phyloP scores from a whole-genome alignment of 2,888 invertebrate species.

The Dasysyrphus albostriatus region DNA sequence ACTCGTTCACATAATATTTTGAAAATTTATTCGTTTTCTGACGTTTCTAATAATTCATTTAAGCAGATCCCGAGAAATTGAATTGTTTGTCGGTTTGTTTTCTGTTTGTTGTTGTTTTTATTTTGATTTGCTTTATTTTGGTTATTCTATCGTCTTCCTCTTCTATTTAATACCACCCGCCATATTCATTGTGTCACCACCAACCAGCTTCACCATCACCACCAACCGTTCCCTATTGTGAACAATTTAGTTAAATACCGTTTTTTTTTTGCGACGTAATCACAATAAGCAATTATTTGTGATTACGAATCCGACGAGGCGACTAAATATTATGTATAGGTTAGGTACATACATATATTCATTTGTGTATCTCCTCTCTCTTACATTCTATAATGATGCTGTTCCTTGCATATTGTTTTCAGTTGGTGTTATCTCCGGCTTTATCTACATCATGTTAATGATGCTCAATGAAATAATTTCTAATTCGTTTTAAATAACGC shows the following conservation, averaged over 20 bases:
- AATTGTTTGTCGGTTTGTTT: constrained; percentile 33
- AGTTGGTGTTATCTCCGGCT: neutral
- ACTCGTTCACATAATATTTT: constrained; percentile 40
- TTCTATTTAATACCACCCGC: neutral
- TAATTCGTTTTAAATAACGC: constrained; percentile 53
- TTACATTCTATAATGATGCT: neutral
- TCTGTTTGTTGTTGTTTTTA: constrained; percentile 10
- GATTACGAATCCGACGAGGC: constrained; percentile 55
- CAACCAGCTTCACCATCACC: neutral
- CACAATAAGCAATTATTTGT: constrained; percentile 72
- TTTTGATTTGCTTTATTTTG: neutral
- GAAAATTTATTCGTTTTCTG: constrained; percentile 62
- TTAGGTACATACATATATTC: neutral
- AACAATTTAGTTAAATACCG: constrained; percentile 30
- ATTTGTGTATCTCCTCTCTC: neutral
- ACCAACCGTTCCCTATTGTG: constrained; percentile 22
- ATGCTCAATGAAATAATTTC: constrained; percentile 44
- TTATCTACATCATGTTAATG: constrained; percentile 11
- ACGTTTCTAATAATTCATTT: constrained; percentile 62
- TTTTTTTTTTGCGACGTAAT: constrained; percentile 64
- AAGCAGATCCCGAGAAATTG: constrained; percentile 62
- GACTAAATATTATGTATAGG: constrained; percentile 11
- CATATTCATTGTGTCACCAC: constrained; percentile 42
- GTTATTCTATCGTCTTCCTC: constrained; percentile 2
- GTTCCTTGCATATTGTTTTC: neutral